A percentile compares a stretch with the other conserved stretches of the same genome.
phyloP scores from a whole-genome alignment of 1,140 invertebrate species.

The Odontomachus brunneus region DNA sequence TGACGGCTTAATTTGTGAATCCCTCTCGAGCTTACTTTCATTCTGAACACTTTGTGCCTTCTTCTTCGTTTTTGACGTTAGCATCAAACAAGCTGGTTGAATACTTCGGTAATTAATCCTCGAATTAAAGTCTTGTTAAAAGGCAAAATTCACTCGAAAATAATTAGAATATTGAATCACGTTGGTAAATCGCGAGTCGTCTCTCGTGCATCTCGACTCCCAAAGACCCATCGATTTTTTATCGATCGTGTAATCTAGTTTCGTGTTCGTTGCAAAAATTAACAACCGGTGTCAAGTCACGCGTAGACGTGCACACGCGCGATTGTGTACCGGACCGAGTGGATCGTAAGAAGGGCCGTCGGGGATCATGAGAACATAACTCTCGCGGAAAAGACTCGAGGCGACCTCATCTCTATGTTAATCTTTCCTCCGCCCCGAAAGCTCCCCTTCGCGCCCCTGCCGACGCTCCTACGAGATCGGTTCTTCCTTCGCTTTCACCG shows the following conservation, averaged over 20 bases:
- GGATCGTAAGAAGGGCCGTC: constrained; percentile 9
- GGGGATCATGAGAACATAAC: constrained; percentile 69
- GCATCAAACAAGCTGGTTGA: not conserved
- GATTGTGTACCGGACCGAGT: constrained; percentile 17
- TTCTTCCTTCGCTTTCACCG: not conserved
- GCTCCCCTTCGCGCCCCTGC: not conserved
- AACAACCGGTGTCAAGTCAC: not conserved
- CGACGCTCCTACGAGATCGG: not conserved
- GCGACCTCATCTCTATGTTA: constrained; percentile 77
- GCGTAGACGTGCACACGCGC: not conserved
- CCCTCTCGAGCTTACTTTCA: not conserved
- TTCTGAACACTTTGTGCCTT: not conserved
- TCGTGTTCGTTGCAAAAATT: not conserved
- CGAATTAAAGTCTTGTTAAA: not conserved
- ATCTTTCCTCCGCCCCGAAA: constrained; percentile 64
- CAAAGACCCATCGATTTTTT: not conserved
- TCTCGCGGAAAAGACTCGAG: constrained; percentile 70
- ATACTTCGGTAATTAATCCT: not conserved
- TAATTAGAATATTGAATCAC: too few relatives aligned
- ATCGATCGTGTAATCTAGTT: too few relatives aligned
- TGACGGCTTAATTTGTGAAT: constrained; percentile 1
- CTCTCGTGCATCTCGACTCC: not conserved
- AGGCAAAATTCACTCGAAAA: not conserved
- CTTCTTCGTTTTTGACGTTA: not conserved
- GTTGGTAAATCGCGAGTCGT: too few relatives aligned